Conservation (phyloP, 2,113 vertebrate genomes). For the Myiopsitta monachus region DNA sequence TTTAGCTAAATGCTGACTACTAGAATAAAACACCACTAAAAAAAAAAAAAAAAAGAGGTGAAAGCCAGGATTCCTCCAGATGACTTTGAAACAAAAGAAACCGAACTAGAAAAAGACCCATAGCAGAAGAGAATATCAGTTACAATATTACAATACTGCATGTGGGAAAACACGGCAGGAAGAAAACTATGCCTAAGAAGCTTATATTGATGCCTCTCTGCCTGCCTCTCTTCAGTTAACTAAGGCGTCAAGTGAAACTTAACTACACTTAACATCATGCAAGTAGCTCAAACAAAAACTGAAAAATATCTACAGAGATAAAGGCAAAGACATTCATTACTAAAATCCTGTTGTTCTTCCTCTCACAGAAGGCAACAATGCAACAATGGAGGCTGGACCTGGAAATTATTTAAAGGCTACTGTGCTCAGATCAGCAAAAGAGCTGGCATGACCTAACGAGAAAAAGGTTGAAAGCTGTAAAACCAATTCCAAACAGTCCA, state of each 20-base stretch:
- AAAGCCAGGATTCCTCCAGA: neutral
- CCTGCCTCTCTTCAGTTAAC: neutral
- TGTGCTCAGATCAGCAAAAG: neutral
- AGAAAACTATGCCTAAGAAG: neutral
- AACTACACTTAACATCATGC: neutral
- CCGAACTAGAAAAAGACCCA: neutral
- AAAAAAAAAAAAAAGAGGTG: neutral
- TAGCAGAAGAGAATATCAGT: neutral
- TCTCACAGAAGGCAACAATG: neutral
- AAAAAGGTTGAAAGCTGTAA: neutral
- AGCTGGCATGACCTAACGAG: neutral
- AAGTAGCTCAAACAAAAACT: neutral
- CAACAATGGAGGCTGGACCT: neutral
- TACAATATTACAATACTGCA: neutral
- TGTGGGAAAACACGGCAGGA: neutral
- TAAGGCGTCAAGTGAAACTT: neutral
- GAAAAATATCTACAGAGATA: neutral
- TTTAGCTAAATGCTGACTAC: neutral
- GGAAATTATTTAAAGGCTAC: neutral
- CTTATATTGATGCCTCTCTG: neutral
- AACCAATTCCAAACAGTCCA: neutral
- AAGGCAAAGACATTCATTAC: neutral
- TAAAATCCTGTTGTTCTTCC: neutral
- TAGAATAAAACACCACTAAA: neutral
- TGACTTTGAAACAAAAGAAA: neutral